Percentiles rank a stretch among this genome's conserved stretches.
Evolutionary conservation across 2,113 vertebrate species (phyloP).

Genomic region (Lethenteron camtschaticum): DNA sequence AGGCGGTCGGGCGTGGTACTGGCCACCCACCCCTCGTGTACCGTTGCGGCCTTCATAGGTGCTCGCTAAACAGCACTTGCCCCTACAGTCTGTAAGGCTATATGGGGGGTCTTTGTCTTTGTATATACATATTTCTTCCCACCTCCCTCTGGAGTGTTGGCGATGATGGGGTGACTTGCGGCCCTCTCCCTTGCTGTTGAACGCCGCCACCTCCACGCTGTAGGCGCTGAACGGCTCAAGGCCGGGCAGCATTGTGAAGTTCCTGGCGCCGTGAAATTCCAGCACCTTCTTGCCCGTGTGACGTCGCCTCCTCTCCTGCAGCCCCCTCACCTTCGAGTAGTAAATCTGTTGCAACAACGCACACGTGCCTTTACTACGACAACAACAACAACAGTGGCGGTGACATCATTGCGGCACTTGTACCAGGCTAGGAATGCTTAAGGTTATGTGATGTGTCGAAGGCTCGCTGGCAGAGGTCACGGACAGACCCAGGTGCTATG

Average conservation of each 20-base stretch:
- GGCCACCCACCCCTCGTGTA: no score
- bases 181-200: conserved; percentile 79
- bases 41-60: no score
- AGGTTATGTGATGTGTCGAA: background rate
- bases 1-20: no score
- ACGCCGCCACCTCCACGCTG: conserved; percentile 44
- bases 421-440: no score
- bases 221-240: conserved; percentile 65
- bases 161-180: conserved; percentile 28
- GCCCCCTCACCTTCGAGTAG: conserved; percentile 51
- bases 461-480: background rate
- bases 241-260: conserved; percentile 48
- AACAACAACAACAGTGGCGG: background rate
- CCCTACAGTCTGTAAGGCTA: no score
- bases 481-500: background rate
- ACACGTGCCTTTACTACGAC: background rate
- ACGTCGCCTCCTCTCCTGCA: conserved; percentile 37
- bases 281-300: conserved; percentile 52
- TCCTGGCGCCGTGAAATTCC: conserved; percentile 52
- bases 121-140: conserved; percentile 11
- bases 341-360: conserved; percentile 34
- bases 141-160: conserved; percentile 84
- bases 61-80: no score
- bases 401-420: no score
- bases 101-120: no score